Conservation (phyloP, 2,888 invertebrate species). For the Eupithecia subumbrata region DNA sequence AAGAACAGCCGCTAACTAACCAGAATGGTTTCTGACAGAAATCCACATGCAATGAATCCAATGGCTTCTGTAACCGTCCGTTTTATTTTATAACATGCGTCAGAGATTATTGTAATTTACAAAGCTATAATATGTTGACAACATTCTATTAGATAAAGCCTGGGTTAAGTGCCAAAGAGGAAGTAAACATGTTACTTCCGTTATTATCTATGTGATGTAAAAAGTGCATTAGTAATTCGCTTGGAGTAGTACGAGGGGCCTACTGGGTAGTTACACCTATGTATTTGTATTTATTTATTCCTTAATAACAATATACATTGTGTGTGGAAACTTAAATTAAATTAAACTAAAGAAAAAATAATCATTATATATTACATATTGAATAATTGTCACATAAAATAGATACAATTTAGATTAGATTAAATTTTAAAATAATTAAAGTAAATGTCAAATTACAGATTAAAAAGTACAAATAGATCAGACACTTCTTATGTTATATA, state of each 20-base stretch:
- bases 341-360: too few relatives aligned
- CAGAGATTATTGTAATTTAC: constrained; percentile 7
- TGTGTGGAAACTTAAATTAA: too few relatives aligned
- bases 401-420: too few relatives aligned
- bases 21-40: not conserved
- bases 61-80: not conserved
- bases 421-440: too few relatives aligned
- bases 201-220: constrained; percentile 41
- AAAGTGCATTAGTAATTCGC: constrained; percentile 22
- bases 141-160: constrained; percentile 23
- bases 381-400: too few relatives aligned
- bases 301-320: too few relatives aligned
- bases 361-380: too few relatives aligned
- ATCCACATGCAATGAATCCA: not conserved
- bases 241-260: not conserved
- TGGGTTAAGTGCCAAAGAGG: constrained; percentile 43
- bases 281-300: not conserved
- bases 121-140: constrained; percentile 10
- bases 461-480: too few relatives aligned
- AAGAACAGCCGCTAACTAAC: not conserved
- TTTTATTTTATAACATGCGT: constrained; percentile 10
- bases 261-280: not conserved
- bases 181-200: constrained; percentile 40
- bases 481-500: too few relatives aligned
- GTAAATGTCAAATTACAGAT: too few relatives aligned